phyloP scores from a whole-genome alignment of 2,888 invertebrate genomes.

The Eumacrocentrus americanus region DNA sequence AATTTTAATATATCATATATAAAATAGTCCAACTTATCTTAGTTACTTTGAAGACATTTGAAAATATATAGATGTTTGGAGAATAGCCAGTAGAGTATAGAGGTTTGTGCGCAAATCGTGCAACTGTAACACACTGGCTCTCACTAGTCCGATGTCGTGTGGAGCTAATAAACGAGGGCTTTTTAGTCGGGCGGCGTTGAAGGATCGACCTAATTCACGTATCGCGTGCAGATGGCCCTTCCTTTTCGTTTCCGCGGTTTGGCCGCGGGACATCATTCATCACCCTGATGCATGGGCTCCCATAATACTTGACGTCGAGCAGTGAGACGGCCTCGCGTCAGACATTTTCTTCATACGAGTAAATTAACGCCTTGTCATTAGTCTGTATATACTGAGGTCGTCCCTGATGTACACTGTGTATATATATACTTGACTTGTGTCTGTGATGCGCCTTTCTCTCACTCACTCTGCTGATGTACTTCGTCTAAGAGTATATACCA shows the following conservation, averaged over 20 bases:
- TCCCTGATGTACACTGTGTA: not conserved
- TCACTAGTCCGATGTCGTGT: not conserved
- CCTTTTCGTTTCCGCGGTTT: constrained; percentile 43
- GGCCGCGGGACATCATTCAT: constrained; percentile 42
- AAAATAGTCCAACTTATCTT: not conserved
- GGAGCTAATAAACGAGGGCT: not conserved
- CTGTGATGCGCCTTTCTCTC: not conserved
- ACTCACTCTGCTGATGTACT: not conserved
- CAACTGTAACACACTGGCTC: not conserved
- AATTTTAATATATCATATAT: not conserved
- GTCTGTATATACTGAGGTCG: constrained; percentile 18
- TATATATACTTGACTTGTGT: constrained; percentile 8
- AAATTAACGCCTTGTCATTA: constrained; percentile 45
- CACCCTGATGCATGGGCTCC: not conserved
- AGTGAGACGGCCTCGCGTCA: not conserved
- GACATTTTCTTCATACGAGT: constrained; percentile 33
- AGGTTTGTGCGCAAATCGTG: constrained; percentile 23
- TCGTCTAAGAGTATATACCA: constrained; percentile 12
- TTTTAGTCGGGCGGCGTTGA: constrained; percentile 41
- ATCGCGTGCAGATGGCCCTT: constrained; percentile 50
- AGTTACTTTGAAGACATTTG: too few relatives aligned
- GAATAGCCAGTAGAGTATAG: constrained; percentile 9
- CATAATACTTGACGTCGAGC: not conserved
- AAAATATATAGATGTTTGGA: not conserved
- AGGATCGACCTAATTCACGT: constrained; percentile 49